Evolutionary conservation across 1,140 invertebrate species (phyloP), one percentile per base, ranked within the genome.

Genomic region (Rhagoletis pomonella): DNA sequence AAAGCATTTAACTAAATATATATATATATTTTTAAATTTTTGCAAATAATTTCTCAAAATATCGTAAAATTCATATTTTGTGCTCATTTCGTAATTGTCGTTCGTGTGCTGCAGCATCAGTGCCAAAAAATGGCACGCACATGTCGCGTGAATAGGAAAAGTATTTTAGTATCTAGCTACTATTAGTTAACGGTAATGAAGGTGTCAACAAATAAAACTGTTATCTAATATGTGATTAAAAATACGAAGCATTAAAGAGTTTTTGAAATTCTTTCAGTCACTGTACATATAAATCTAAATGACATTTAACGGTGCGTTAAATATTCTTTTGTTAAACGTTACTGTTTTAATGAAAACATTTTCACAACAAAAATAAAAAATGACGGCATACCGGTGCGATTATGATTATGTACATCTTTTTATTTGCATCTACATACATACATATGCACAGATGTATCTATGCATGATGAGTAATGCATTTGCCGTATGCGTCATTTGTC

Each of bases 281-380:
- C 64, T 39, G 29, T 29, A 29, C 29, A 29, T 29, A 39, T 2
- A 42, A 17, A 12, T 62, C 14, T 44, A 73, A 19, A 67, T 17
- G 39, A 47, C 44, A 17, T 44, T 47, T 6, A 67, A 67, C 29
- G 29, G 29, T 29, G 64, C 64, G 64, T 73, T 29, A 73, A 5
- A 17, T 47, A 73, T 17, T 17, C 44, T 73, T 73, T 73, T 73
- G 42, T 55, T 55, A 73, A 73, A 67, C 10, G 67, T 73, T 47
- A 17, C 5, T 73, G 44, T 42, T 44, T 73, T 39, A 17, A 44
- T 4, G 67, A 73, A 73, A 73, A 69, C 14, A 5, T n/a, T 73
- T 73, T 47, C 67, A 44, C 39, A 73, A 73, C 39, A 73, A 73
- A 73, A 73, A 73, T 44, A 44, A 44, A 73, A 65, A 44, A 73